phyloP scores from a whole-genome alignment of 2,113 vertebrate species.

The Seriola aureovittata region DNA sequence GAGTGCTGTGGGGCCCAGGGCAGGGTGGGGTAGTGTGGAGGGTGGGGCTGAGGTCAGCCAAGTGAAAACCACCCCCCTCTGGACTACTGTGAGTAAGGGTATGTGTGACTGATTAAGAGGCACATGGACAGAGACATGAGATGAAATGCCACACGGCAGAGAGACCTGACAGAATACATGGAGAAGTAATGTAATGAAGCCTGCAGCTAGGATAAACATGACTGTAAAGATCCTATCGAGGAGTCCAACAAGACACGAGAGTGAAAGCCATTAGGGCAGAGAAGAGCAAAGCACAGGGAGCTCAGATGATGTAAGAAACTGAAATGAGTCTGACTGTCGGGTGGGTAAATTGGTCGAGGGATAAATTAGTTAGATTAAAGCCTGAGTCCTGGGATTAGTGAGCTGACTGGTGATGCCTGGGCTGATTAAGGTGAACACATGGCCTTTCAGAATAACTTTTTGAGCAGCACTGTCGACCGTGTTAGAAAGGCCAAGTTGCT shows the following conservation, averaged over 20 bases:
- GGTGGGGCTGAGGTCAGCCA: slow-evolving; percentile 61
- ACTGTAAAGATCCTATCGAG: slow-evolving; percentile 19
- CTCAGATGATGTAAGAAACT: slow-evolving; percentile 43
- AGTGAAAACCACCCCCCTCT: slow-evolving; percentile 42
- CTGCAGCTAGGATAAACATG: slow-evolving; percentile 19
- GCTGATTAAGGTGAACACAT: neutral
- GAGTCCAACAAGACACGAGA: slow-evolving; percentile 2
- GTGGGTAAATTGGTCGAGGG: slow-evolving; percentile 3
- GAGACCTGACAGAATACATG: slow-evolving; percentile 3
- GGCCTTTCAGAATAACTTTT: neutral
- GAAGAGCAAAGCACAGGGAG: slow-evolving; percentile 20
- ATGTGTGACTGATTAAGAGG: slow-evolving; percentile 28
- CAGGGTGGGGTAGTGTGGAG: slow-evolving; percentile 47
- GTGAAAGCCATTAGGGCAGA: neutral
- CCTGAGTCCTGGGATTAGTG: slow-evolving; percentile 13
- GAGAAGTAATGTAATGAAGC: slow-evolving; percentile 35
- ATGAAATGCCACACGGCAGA: slow-evolving; percentile 15
- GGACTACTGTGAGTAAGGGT: slow-evolving; percentile 31
- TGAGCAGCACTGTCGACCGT: neutral
- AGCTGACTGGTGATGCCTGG: slow-evolving; percentile 5
- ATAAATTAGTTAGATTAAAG: slow-evolving; percentile 49
- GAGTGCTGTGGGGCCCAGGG: slow-evolving; percentile 59
- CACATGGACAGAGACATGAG: slow-evolving; percentile 16
- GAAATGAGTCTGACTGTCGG: slow-evolving; percentile 40
- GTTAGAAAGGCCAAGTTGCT: neutral